Percentiles rank a stretch among this genome's conserved stretches.
Evolutionary conservation across 2,888 invertebrate species (phyloP).

Genomic region (Noctua janthe): DNA sequence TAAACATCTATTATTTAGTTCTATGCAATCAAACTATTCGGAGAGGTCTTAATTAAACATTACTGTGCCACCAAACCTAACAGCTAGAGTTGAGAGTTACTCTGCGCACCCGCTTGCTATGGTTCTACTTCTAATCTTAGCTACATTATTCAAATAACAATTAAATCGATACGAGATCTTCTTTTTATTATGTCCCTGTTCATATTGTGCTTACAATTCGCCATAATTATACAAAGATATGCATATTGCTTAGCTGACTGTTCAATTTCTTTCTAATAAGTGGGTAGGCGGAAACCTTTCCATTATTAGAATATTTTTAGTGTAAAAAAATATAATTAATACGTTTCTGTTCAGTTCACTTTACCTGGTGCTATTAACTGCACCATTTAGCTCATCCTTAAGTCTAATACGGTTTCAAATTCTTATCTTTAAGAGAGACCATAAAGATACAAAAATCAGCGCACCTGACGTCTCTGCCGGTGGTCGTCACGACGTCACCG

Average conservation of each 20-base stretch:
- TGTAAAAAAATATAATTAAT: not conserved
- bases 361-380: not conserved
- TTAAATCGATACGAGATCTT: too few relatives aligned
- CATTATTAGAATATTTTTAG: not conserved
- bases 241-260: not conserved
- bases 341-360: not conserved
- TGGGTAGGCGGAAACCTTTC: not conserved
- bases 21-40: not conserved
- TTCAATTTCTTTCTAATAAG: not conserved
- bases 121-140: not conserved
- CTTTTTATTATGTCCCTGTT: not conserved
- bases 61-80: not conserved
- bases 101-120: not conserved
- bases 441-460: slow-evolving; percentile 41
- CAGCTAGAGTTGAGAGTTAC: too few relatives aligned
- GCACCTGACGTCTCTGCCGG: slow-evolving; percentile 41
- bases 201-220: not conserved
- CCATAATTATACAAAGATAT: not conserved
- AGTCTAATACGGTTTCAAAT: not conserved
- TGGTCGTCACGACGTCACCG: slow-evolving; percentile 57
- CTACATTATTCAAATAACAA: not conserved
- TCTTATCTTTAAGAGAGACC: not conserved
- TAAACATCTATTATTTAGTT: not conserved
- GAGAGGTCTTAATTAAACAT: too few relatives aligned
- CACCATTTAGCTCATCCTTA: not conserved